Base-by-base conservation (phyloP, 2,797 vertebrate genomes). In the Dromococcyx pavoninus region DNA sequence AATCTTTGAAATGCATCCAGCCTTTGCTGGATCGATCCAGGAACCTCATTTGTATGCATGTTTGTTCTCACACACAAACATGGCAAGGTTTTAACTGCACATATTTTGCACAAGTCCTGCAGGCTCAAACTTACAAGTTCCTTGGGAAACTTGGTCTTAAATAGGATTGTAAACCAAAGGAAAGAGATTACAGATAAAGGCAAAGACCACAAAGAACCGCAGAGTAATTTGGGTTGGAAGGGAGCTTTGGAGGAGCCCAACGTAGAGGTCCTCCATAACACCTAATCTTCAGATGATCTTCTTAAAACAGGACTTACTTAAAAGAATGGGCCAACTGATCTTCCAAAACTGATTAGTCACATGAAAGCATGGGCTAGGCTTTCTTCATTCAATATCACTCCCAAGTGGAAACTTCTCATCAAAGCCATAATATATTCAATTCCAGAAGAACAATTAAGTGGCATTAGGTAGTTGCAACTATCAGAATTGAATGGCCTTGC, bases 11-110 rank as follows among this genome's bases (percentile, higher is more conserved):
- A 85, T 1, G 1, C 24, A 1, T 46, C 91, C 93, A 86, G 88
- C n/a, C 66, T 54, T 65, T 0, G 0, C 86, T 57, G 80, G 53
- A 79, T 86, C 9, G 9, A 44, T 80, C 95, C 93, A 91, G 93
- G 83, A 95, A 76, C 56, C 86, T 95, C 83, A 95, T 88, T 90
- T 19, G 2, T 86, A 91, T 79, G 88, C 80, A 44, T 71, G 77
- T 86, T 87, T 96, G 77, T 25, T 91, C 94, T 95, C 88, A 85
- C 91, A 79, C 6, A 4, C 91, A 90, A 95, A 87, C 88, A 67
- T 2, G 0, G 74, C 13, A 9, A 85, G 77, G 84, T 64, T 95
- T 94, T 90, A 91, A 88, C 81, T 21, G 11, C 67, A 86, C 33
- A 10, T 60, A 9, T 82, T 84, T 88, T 57, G 43, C 72, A 76